Percentiles rank a stretch among this genome's conserved stretches.
phyloP scores from a whole-genome alignment of 2,113 vertebrate genomes.

The Macrotus californicus region DNA sequence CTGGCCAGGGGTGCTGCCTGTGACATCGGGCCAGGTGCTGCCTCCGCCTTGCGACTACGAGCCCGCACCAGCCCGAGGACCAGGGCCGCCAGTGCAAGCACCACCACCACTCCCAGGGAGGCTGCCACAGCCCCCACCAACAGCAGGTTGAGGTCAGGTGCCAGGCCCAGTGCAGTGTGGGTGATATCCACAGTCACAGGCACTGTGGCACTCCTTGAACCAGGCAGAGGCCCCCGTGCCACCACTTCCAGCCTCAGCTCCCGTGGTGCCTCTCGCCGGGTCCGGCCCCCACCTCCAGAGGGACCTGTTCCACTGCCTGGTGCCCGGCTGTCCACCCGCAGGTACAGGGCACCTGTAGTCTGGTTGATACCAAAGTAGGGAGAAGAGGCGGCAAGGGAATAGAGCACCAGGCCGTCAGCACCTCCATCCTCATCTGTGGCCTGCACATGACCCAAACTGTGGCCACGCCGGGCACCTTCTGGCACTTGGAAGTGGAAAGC shows the following conservation, averaged over 20 bases:
- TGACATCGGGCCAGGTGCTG: constrained; percentile 70
- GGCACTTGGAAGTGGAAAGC: constrained; percentile 92
- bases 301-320: constrained; percentile 76
- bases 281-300: constrained; percentile 56
- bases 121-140: constrained; percentile 90
- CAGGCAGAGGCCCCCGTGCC: constrained; percentile 90
- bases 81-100: constrained; percentile 90
- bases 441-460: constrained; percentile 90
- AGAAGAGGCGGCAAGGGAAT: constrained; percentile 85
- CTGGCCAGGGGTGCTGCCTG: constrained; percentile 75
- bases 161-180: constrained; percentile 92
- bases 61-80: constrained; percentile 88
- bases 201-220: constrained; percentile 85
- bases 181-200: constrained; percentile 91
- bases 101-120: constrained; percentile 90
- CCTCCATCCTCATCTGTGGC: constrained; percentile 95
- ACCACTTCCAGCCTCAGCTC: constrained; percentile 90
- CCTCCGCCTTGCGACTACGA: constrained; percentile 80
- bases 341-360: constrained; percentile 89
- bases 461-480: constrained; percentile 89
- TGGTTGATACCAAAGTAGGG: constrained; percentile 94
- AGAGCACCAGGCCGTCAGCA: constrained; percentile 92
- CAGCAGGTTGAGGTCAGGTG: constrained; percentile 89
- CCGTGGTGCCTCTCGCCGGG: constrained; percentile 85
- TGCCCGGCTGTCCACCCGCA: constrained; percentile 88